Percentiles rank a stretch among this genome's conserved stretches.
Evolutionary conservation across 2,113 vertebrate species (phyloP).

Genomic region (Melanocharis versteri): DNA sequence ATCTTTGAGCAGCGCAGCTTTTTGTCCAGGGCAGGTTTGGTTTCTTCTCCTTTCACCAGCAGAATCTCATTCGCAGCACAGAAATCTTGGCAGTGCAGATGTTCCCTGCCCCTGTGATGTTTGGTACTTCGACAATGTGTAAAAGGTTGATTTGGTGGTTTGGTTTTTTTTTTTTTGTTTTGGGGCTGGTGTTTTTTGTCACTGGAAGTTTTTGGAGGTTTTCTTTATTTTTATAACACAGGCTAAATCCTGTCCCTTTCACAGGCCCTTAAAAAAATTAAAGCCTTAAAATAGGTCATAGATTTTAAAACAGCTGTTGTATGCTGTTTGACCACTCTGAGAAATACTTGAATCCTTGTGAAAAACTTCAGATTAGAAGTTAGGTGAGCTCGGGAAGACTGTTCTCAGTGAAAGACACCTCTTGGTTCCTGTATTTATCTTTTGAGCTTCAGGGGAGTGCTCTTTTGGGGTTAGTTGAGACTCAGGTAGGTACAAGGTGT

Average conservation of each 20-base stretch:
- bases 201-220: no score
- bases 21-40: not conserved
- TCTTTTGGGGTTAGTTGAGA: not conserved
- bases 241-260: not conserved
- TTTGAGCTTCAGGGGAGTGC: not conserved
- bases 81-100: not conserved
- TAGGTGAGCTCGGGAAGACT: not conserved
- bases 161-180: not conserved
- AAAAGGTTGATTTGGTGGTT: not conserved
- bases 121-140: rapidly evolving
- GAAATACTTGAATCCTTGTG: not conserved
- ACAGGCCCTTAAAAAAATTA: not conserved
- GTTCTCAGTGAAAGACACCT: not conserved
- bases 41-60: not conserved
- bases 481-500: rapidly evolving
- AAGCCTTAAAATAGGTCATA: not conserved
- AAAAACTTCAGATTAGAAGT: not conserved
- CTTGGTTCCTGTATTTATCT: not conserved
- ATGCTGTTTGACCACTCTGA: not conserved
- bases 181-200: not conserved
- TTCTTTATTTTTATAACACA: not conserved
- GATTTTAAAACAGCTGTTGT: not conserved
- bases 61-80: not conserved
- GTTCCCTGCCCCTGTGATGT: rapidly evolving
- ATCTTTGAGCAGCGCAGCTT: not conserved